These are phyloP conservation scores for Pseudeuparius sepicola DNA, from an alignment of 2,888 invertebrate genomes.

Conservation along the genomic window DNA sequence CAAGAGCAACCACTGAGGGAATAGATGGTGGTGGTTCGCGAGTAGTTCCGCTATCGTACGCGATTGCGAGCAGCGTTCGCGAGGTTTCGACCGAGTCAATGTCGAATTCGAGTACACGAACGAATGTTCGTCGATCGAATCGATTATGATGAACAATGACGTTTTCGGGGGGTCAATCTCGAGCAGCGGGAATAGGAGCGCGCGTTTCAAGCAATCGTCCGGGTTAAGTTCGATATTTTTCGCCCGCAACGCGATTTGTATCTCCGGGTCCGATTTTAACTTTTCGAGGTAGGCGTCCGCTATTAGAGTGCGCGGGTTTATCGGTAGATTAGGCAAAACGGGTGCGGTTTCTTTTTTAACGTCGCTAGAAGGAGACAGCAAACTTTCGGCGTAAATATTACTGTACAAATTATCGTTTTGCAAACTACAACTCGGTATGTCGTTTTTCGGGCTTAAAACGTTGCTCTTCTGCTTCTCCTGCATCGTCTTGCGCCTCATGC, in stretches of 20 bases:
- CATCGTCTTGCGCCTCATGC: conserved; percentile 34
- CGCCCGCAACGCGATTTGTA: conserved; percentile 67
- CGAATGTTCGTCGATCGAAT: conserved; percentile 81
- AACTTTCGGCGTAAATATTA: conserved; percentile 31
- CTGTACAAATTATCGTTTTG: conserved; percentile 34
- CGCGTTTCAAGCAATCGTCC: conserved; percentile 84
- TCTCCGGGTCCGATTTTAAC: conserved; percentile 65
- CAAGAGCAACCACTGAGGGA: conserved; percentile 88
- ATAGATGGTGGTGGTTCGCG: conserved; percentile 79
- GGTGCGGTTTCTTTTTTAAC: conserved; percentile 30
- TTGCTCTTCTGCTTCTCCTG: conserved; percentile 26
- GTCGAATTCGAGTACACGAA: conserved; percentile 49
- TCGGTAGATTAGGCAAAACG: conserved; percentile 37
- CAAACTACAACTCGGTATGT: conserved; percentile 27
- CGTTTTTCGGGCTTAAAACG: conserved; percentile 25
- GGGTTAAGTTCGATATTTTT: conserved; percentile 79
- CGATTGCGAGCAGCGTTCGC: conserved; percentile 40
- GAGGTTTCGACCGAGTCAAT: conserved; percentile 43
- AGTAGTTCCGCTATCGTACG: conserved; percentile 73
- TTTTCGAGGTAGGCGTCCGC: conserved; percentile 76
- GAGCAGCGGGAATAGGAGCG: conserved; percentile 74
- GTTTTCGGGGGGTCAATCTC: conserved; percentile 82
- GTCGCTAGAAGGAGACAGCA: conserved; percentile 29
- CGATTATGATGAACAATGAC: conserved; percentile 75
- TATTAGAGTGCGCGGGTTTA: conserved; percentile 52